Conservation (phyloP, 1,140 invertebrate species). For the Bilobella aurantiaca region DNA sequence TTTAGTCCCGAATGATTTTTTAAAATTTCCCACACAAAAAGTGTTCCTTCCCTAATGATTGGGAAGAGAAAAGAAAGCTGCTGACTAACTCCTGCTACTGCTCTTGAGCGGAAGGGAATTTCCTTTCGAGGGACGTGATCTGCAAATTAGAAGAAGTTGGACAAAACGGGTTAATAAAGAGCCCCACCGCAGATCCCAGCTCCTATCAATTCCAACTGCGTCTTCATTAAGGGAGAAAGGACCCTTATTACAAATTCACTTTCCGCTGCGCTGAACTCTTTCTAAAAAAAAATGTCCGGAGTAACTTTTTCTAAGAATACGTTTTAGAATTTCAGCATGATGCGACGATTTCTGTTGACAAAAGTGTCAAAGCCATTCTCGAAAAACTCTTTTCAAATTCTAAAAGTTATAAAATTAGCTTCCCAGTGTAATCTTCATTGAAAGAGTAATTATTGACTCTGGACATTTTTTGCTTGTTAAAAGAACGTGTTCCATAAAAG, state of each 20-base stretch:
- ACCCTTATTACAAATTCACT: not conserved
- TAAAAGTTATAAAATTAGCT: too few relatives aligned
- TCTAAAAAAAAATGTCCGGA: not conserved
- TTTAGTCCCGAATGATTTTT: not conserved
- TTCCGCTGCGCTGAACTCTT: not conserved
- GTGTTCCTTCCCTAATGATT: not conserved
- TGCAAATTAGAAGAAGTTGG: constrained; percentile 27
- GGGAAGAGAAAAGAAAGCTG: constrained; percentile 17
- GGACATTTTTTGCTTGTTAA: too few relatives aligned
- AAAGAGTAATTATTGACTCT: too few relatives aligned
- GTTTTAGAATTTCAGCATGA: not conserved
- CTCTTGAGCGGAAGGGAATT: not conserved
- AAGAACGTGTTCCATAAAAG: too few relatives aligned
- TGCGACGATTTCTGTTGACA: not conserved
- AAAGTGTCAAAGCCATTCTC: too few relatives aligned
- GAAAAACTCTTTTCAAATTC: too few relatives aligned
- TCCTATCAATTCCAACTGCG: too few relatives aligned
- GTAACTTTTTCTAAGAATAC: too few relatives aligned
- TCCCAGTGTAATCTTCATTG: too few relatives aligned
- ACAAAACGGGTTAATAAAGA: constrained; percentile 1
- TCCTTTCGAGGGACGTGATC: constrained; percentile 21
- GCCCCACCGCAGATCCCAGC: constrained; percentile 3
- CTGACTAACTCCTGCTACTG: constrained; percentile 23
- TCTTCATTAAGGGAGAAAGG: not conserved
- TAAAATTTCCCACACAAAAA: not conserved